Evolutionary conservation across 2,888 invertebrate species (phyloP).

Genomic region (Torymus tubicola): DNA sequence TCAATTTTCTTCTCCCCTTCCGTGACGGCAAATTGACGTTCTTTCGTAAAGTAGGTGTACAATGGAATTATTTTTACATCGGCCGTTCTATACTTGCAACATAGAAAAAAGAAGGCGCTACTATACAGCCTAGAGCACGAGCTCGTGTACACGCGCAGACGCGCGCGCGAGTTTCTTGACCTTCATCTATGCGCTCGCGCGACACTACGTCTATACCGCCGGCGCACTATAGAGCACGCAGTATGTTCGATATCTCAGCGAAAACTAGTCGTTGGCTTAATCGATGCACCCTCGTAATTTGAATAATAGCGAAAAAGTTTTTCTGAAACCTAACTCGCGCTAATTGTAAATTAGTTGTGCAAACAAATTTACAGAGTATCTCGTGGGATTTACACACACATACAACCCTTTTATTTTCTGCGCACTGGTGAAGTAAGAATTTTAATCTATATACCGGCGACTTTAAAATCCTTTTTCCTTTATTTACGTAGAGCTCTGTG

Average conservation of each 20-base stretch:
- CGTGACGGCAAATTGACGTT: slow-evolving; percentile 2
- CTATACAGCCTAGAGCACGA: not conserved
- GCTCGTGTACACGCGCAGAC: not conserved
- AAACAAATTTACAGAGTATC: no score
- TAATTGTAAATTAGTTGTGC: no score
- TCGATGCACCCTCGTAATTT: slow-evolving; percentile 3
- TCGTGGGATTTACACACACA: no score
- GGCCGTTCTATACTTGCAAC: slow-evolving; percentile 17
- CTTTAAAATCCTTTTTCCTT: no score
- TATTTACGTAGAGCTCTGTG: no score
- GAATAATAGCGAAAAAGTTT: not conserved
- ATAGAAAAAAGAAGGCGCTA: slow-evolving; percentile 13
- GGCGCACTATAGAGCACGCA: slow-evolving; percentile 3
- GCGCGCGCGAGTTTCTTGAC: slow-evolving; percentile 31
- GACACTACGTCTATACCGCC: not conserved
- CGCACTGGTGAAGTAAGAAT: no score
- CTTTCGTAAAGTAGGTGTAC: slow-evolving; percentile 24
- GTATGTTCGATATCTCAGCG: slow-evolving; percentile 11
- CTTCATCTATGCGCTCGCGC: slow-evolving; percentile 24
- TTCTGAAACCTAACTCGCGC: not conserved
- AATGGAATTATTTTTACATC: slow-evolving; percentile 29
- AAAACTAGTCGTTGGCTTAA: slow-evolving; percentile 8
- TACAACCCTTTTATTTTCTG: no score
- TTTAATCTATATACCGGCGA: no score
- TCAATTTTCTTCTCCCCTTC: slow-evolving; percentile 24